phyloP scores from a whole-genome alignment of 2,113 vertebrate species.

The Malurus elegans region DNA sequence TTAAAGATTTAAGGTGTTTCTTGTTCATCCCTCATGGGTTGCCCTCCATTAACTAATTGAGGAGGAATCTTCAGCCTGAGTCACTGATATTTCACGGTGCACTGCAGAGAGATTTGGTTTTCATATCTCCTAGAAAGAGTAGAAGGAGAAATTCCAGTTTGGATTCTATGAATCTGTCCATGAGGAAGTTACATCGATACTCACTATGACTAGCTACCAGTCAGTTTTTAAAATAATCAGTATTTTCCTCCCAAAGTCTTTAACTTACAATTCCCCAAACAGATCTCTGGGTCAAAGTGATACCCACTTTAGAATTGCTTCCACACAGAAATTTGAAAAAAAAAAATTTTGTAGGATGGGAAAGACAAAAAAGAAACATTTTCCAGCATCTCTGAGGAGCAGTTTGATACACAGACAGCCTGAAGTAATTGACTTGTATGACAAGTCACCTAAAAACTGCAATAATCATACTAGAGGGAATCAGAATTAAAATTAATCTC shows the following conservation, averaged over 20 bases:
- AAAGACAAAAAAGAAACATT: constrained; percentile 53
- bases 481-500: not conserved
- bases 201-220: not conserved
- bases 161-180: not conserved
- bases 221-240: not conserved
- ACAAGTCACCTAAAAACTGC: not conserved
- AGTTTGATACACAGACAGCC: not conserved
- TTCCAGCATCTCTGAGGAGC: not conserved
- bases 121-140: not conserved
- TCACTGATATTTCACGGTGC: not conserved
- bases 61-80: not conserved
- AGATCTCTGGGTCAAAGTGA: not conserved
- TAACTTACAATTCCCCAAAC: not conserved
- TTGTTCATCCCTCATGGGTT: not conserved
- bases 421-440: not conserved
- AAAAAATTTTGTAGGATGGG: not conserved
- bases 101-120: not conserved
- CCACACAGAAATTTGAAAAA: constrained; percentile 25
- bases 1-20: not conserved
- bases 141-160: not conserved
- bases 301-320: constrained; percentile 27
- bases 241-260: not conserved
- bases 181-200: not conserved
- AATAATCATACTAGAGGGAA: not conserved
- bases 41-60: not conserved